Conservation (phyloP, 2,888 invertebrate species). For the Reticulitermes lucifugus region DNA sequence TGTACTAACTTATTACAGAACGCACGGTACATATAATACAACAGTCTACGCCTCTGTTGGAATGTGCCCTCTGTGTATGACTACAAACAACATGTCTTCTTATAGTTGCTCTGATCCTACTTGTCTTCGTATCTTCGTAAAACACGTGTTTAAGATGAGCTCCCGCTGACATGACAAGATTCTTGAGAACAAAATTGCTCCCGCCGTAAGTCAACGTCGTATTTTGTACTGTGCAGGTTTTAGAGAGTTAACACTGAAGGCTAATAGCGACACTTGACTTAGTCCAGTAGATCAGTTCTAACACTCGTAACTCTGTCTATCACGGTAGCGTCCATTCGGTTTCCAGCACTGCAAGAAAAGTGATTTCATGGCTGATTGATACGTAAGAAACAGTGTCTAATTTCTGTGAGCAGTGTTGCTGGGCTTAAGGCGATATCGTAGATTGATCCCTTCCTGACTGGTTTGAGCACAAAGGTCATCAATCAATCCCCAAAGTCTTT, state of each 20-base stretch:
- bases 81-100: too few relatives aligned
- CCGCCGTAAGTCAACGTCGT: neutral
- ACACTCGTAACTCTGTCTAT: too few relatives aligned
- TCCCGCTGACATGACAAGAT: neutral
- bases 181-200: neutral
- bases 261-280: neutral
- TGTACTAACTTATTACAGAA: too few relatives aligned
- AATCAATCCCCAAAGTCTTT: neutral
- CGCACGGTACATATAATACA: too few relatives aligned
- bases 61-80: too few relatives aligned
- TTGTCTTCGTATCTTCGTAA: neutral
- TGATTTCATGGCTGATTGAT: conserved; percentile 1
- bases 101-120: too few relatives aligned
- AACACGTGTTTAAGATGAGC: neutral
- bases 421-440: neutral
- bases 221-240: too few relatives aligned
- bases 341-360: neutral
- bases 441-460: neutral
- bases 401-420: neutral
- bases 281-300: too few relatives aligned
- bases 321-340: too few relatives aligned
- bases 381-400: neutral
- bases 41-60: too few relatives aligned
- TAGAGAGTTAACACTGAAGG: too few relatives aligned
- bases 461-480: neutral